A percentile compares a stretch with the other conserved stretches of the same genome.
phyloP scores from a whole-genome alignment of 2,888 invertebrate species.

The Luperina testacea region DNA sequence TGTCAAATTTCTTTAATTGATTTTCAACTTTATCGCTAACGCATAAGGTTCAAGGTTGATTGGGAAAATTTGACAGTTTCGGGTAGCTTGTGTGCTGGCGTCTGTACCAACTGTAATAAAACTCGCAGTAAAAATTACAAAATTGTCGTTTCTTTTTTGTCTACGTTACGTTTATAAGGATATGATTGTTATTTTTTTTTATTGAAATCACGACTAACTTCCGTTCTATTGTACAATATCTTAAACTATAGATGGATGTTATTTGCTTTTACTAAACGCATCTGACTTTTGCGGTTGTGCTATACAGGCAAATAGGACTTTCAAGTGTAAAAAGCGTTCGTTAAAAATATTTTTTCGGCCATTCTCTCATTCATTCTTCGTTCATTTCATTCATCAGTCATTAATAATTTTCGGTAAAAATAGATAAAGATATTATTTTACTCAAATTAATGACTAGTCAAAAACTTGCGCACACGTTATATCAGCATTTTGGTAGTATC shows the following conservation, averaged over 20 bases:
- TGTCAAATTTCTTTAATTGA: too few relatives aligned
- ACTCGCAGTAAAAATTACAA: background rate
- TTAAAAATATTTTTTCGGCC: too few relatives aligned
- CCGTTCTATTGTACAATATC: slow-evolving; percentile 43
- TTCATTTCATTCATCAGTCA: too few relatives aligned
- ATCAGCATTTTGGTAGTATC: background rate
- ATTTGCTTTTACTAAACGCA: slow-evolving; percentile 20
- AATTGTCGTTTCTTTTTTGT: slow-evolving; percentile 5
- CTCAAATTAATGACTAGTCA: background rate
- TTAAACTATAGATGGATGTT: slow-evolving; percentile 20
- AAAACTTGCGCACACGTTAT: background rate
- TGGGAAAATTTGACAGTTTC: too few relatives aligned
- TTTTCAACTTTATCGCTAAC: too few relatives aligned
- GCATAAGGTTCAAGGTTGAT: too few relatives aligned
- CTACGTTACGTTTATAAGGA: slow-evolving; percentile 27
- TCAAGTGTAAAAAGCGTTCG: background rate
- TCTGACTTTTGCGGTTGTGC: background rate
- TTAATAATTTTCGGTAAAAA: background rate
- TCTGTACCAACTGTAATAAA: background rate
- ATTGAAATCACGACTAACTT: slow-evolving; percentile 43
- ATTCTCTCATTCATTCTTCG: too few relatives aligned
- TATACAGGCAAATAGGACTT: background rate
- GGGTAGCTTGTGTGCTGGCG: too few relatives aligned
- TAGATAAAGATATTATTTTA: background rate
- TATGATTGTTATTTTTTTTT: slow-evolving; percentile 58